phyloP scores from a whole-genome alignment of 1,140 invertebrate species.

The Drosophila sp. region DNA sequence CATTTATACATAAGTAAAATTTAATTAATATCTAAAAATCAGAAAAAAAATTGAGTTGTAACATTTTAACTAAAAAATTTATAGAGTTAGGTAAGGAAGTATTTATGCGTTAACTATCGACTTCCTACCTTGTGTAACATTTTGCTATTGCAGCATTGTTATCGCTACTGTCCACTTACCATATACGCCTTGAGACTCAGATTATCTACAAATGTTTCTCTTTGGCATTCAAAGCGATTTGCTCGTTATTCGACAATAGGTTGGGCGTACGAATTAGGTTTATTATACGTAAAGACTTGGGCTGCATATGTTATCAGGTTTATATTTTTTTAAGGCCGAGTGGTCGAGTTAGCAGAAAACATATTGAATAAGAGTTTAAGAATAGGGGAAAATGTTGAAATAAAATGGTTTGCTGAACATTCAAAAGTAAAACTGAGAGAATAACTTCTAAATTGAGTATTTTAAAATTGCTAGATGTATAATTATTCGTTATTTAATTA shows the following conservation, averaged over 20 bases:
- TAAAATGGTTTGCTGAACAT: no score
- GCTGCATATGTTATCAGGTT: constrained; percentile 5
- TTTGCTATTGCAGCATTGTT: constrained; percentile 19
- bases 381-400: background rate
- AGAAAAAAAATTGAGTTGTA: no score
- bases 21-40: no score
- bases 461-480: background rate
- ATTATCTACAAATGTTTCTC: constrained; percentile 52
- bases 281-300: constrained; percentile 13
- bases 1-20: no score
- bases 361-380: background rate
- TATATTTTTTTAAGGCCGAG: background rate
- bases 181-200: constrained; percentile 48
- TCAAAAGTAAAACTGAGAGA: background rate
- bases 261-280: constrained; percentile 42
- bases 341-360: constrained; percentile 1
- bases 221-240: background rate
- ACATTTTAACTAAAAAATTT: no score
- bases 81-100: no score
- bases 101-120: constrained; percentile 57
- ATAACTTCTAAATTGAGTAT: background rate
- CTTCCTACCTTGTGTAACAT: constrained; percentile 70
- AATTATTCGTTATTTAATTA: background rate
- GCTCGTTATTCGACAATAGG: constrained; percentile 11
- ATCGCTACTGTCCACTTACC: constrained; percentile 29